Evolutionary conservation across 1,140 invertebrate species (phyloP).

Genomic region (Daktulosphaira vitifoliae): DNA sequence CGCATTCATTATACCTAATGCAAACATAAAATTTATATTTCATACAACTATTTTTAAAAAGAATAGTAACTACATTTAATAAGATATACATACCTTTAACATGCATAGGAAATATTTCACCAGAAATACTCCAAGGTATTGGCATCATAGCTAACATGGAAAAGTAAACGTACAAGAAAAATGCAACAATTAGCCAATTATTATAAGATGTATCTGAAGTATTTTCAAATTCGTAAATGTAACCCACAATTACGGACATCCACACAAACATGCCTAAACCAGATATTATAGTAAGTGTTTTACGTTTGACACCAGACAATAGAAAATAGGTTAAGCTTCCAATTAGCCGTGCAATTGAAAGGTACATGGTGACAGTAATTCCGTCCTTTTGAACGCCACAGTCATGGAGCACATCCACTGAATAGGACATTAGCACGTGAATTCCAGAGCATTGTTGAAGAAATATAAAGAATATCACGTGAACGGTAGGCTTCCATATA

Average conservation of each 20-base stretch:
- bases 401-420: constrained; percentile 57
- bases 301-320: constrained; percentile 55
- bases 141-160: neutral
- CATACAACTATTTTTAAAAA: no score
- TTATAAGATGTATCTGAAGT: constrained; percentile 36
- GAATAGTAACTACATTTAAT: no score
- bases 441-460: constrained; percentile 63
- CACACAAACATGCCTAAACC: constrained; percentile 54
- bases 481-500: constrained; percentile 54
- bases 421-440: constrained; percentile 67
- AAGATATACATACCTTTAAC: neutral
- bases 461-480: constrained; percentile 54
- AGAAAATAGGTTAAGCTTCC: neutral
- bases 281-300: constrained; percentile 54
- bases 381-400: neutral
- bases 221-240: constrained; percentile 42
- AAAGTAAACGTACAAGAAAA: neutral
- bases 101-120: neutral
- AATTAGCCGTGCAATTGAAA: constrained; percentile 47
- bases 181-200: constrained; percentile 47
- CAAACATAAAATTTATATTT: no score
- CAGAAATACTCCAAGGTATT: neutral
- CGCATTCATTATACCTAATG: constrained; percentile 1
- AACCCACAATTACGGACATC: constrained; percentile 42
- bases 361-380: neutral